Evolutionary conservation across 37 sponge, comb jelly and placozoan species (phyloP), one percentile per base, ranked within the genome.

Genomic region (Chondrilla cf. caribensis): DNA sequence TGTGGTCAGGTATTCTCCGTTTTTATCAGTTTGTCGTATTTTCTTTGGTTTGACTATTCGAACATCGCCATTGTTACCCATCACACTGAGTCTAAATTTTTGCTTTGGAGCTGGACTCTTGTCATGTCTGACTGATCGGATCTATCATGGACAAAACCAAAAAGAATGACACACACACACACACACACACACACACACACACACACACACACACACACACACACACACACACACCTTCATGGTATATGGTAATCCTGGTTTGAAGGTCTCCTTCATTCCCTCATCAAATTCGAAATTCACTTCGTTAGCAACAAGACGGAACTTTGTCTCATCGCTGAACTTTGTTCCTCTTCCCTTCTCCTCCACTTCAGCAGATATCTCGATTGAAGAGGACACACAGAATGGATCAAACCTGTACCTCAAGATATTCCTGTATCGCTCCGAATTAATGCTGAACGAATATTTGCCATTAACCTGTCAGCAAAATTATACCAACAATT

Each of bases 361-460:
- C 59, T 67, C 47, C 72, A 88, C 88, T 38, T 83, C 84, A 21
- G 88, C 88, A 31, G 39, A 24, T 1, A 88, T 57, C 7, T 39
- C 42, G 75, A 88, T 70, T 1, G 70, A 38, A 22, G 88, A 83
- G 25, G 78, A 76, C 19, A 83, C 80, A 88, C 88, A 88, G 72
- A 88, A 88, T 58, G 88, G 88, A 38, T 88, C 88, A 64, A 60
- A 88, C 22, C 84, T 77, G 39, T 88, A 83, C 39, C 80, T 55
- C 42, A 88, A 68, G 11, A 71, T 42, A 1, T 59, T 24, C 62
- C 28, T 78, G 58, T 88, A 88, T 0, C 8, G 25, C 21, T 88
- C 73, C 3, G 84, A 18, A 14, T n/a, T 2, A n/a, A 88, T 38
- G 1, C 41, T 57, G 72, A 88, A 80, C 6, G 43, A 9, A 32